phyloP scores from a whole-genome alignment of 2,113 vertebrate genomes.

The Vulpes vulpes region DNA sequence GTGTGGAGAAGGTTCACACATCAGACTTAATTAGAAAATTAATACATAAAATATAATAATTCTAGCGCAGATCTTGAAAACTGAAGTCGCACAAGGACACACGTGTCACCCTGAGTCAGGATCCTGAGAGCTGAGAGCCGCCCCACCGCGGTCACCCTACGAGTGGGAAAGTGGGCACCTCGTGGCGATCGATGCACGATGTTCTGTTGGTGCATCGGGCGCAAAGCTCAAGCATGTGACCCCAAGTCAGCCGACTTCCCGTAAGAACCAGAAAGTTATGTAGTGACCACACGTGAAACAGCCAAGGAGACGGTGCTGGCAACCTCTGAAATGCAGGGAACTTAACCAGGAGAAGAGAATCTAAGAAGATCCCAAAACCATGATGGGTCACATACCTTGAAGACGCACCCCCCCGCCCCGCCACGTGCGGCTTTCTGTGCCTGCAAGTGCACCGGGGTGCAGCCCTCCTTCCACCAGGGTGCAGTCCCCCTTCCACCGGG shows the following conservation, averaged over 20 bases:
- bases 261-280: not conserved
- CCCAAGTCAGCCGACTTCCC: not conserved
- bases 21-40: slow-evolving; percentile 26
- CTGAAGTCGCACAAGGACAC: slow-evolving; percentile 47
- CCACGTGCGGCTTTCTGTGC: too few relatives aligned
- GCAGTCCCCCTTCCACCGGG: too few relatives aligned
- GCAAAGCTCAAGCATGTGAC: not conserved
- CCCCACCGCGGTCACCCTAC: not conserved
- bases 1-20: not conserved
- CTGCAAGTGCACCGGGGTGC: too few relatives aligned
- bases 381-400: too few relatives aligned
- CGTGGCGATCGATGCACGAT: not conserved
- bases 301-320: not conserved
- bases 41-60: slow-evolving; percentile 33
- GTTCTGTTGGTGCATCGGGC: not conserved
- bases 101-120: slow-evolving; percentile 69
- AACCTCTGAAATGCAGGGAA: not conserved
- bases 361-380: too few relatives aligned
- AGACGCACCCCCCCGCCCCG: too few relatives aligned
- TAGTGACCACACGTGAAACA: not conserved
- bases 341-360: not conserved
- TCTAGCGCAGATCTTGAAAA: slow-evolving; percentile 56
- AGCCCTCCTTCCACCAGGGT: too few relatives aligned
- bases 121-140: slow-evolving; percentile 41
- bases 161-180: not conserved